phyloP scores from a whole-genome alignment of 2,113 vertebrate species.

The Balaeniceps rex region DNA sequence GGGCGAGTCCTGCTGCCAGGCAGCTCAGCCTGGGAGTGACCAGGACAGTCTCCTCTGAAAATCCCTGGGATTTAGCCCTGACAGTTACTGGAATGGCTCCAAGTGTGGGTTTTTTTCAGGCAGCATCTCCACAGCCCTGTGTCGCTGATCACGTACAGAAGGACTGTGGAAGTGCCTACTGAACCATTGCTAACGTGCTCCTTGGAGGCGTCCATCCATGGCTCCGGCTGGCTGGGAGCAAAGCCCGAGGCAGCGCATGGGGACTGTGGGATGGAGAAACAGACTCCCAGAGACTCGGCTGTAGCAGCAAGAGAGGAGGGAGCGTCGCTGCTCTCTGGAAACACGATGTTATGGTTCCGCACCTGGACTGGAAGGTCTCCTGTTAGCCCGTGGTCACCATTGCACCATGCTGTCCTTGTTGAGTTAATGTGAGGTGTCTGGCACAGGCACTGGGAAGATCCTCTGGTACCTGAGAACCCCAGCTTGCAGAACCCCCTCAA shows the following conservation, averaged over 20 bases:
- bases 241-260: not conserved
- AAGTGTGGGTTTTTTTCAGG: not conserved
- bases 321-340: not conserved
- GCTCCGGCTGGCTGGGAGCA: not conserved
- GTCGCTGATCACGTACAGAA: rapidly evolving
- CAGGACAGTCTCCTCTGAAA: not conserved
- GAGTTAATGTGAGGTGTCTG: not conserved
- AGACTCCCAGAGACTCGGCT: not conserved
- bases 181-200: not conserved
- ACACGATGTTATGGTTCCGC: not conserved
- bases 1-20: not conserved
- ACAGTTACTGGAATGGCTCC: not conserved
- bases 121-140: not conserved
- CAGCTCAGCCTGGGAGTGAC: not conserved
- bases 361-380: not conserved
- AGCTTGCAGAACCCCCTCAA: not conserved
- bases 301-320: not conserved
- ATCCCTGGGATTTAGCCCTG: not conserved
- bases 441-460: not conserved
- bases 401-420: not conserved
- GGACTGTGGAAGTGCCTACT: not conserved
- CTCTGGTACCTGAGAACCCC: not conserved
- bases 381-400: not conserved
- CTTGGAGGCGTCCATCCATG: not conserved
- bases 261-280: not conserved